Base-by-base conservation (phyloP, 2,113 vertebrate genomes). In the Petrocephalus zakoni region DNA sequence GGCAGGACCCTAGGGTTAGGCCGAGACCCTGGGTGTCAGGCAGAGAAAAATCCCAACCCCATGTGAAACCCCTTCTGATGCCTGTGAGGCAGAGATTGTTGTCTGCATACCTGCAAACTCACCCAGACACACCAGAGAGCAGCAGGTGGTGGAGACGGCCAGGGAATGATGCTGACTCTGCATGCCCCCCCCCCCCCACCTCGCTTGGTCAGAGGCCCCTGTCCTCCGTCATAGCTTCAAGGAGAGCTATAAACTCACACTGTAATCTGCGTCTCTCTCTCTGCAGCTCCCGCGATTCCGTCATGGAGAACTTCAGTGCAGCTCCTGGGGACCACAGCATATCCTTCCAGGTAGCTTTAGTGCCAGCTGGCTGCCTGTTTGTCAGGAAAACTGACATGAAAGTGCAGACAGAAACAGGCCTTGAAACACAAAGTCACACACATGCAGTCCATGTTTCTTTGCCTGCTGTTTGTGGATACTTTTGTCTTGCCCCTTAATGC, bases 221-320 rank as follows among this genome's bases (percentile, higher is more conserved):
- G 22, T 58, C 56, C 56, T 58, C 56, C 22, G 0, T 22, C 56
- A 58, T 61, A 61, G 56, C 56, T 61, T 61, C 22, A n/a, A 2
- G 56, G 56, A 61, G 22, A 22, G 22, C 56, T 58, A 58, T 58
- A 58, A 7, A 58, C 56, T 61, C 56, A 2, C 56, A 61, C 56
- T n/a, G 21, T 64, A 22, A 64, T 29, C 68, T 75, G 68, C 47
- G 10, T 49, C 56, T 86, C 55, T 91, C 21, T 89, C 86, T 2
- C 58, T 64, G 1, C 93, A 97, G 96, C 87, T 96, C 96, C 89
- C 93, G 96, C 90, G 97, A 98, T 89, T 95, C 96, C 0, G 94
- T 93, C n/a, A 94, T 95, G 90, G 96, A 96, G 93, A 96, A 97
- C 93, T 97, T 97, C 21, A 85, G 91, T 0, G 94, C 95, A 89